Base-by-base conservation (phyloP, 2,797 vertebrate genomes). In the Anguilla obscura region DNA sequence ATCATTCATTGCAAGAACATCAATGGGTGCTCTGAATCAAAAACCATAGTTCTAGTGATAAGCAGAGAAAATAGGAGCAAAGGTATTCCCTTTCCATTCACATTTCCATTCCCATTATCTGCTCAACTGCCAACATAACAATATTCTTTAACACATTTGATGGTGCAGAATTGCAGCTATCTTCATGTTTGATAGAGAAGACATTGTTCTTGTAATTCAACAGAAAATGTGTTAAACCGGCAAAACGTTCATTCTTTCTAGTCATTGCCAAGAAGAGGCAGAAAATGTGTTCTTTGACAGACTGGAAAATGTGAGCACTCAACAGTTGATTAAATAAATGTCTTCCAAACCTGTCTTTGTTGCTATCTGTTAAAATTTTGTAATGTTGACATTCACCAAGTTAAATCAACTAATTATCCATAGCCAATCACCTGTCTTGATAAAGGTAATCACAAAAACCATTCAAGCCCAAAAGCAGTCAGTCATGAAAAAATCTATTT, bases 211-310 rank as follows among this genome's bases (percentile, higher is more conserved):
- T 69, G 60, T 86, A 86, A 86, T 69, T 48, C n/a, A 69, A 69
- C 36, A 69, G 69, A 10, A 87, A 54, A 80, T 40, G 9, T 85
- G 58, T 27, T 52, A 58, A 45, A 56, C 45, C 18, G 27, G 52
- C 27, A 79, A 54, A 79, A 76, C 58, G 3, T 16, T 80, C 24
- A 80, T 12, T 30, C 10, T 76, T 76, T 30, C 85, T 88, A 33
- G 84, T 85, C 83, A 88, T 76, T 58, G 83, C 69, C 66, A 63
- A 56, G 1, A 36, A 36, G 30, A 36, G 58, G 24, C 48, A 87
- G 71, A 40, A 85, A 52, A 63, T 14, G 14, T 24, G 83, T 30
- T 58, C 83, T 79, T 87, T 58, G 60, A 27, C 86, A 83, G 27
- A 60, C 4, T 24, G 50, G 24, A 0, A 48, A 63, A 63, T 18